These are phyloP conservation scores for Drosophila neocordata DNA, from an alignment of 1,140 invertebrate genomes.

Conservation along the genomic window DNA sequence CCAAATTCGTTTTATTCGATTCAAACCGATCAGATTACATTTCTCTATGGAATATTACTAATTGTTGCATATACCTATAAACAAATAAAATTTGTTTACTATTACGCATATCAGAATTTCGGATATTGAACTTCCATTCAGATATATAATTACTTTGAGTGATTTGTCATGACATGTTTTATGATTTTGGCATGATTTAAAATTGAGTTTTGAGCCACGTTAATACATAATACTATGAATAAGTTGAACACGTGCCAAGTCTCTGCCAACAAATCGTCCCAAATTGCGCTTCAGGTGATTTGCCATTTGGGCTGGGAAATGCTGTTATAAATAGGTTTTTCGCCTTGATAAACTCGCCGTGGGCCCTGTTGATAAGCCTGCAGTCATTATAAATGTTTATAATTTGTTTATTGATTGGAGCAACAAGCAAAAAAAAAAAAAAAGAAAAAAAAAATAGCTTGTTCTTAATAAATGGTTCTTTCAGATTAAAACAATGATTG, in stretches of 20 bases:
- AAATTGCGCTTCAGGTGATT: constrained; percentile 18
- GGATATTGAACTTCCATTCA: not conserved
- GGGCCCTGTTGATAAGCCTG: constrained; percentile 52
- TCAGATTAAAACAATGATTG: constrained; percentile 39
- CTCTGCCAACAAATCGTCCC: constrained; percentile 30
- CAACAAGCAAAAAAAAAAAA: constrained; percentile 13
- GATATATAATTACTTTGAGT: not conserved
- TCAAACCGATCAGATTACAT: too few species aligned
- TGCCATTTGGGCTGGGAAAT: not conserved
- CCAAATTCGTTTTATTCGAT: too few species aligned
- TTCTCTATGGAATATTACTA: not conserved
- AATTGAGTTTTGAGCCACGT: constrained; percentile 29
- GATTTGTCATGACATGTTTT: constrained; percentile 5
- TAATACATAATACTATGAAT: not conserved
- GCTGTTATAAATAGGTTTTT: constrained; percentile 54
- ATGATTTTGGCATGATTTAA: constrained; percentile 6
- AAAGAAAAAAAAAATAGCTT: constrained; percentile 10
- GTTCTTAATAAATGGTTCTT: constrained; percentile 20
- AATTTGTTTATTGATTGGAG: constrained; percentile 72
- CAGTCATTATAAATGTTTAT: constrained; percentile 76
- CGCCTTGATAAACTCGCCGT: constrained; percentile 62
- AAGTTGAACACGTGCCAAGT: constrained; percentile 60
- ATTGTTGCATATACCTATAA: not conserved
- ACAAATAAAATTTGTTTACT: not conserved
- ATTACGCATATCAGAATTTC: not conserved